Percentiles rank a stretch among this genome's conserved stretches.
These are phyloP conservation scores for Cliona cf. orientalis DNA, from an alignment of 37 sponge, comb jelly and placozoan species.

Conservation along the genomic window DNA sequence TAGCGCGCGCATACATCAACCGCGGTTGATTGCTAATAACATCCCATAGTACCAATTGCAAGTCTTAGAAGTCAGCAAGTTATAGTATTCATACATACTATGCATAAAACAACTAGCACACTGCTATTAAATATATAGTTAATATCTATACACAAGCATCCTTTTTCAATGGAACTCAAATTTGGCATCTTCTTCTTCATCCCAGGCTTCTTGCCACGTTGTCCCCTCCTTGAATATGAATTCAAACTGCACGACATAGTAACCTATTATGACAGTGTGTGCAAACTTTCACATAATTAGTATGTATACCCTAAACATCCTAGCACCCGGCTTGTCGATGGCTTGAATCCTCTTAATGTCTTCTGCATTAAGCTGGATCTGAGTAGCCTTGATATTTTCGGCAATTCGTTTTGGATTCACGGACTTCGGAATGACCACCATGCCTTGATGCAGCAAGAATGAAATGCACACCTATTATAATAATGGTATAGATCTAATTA, in stretches of 20 bases:
- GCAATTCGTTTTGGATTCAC: slow-evolving; percentile 67
- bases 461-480: slow-evolving; percentile 56
- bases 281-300: too few species aligned
- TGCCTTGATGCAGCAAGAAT: slow-evolving; percentile 66
- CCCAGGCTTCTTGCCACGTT: slow-evolving; percentile 45
- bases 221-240: background rate
- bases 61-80: background rate
- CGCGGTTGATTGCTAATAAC: background rate
- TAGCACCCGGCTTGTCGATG: too few species aligned
- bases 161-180: background rate
- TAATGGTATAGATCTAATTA: background rate
- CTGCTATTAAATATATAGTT: background rate
- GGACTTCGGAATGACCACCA: slow-evolving; percentile 86
- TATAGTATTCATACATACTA: background rate
- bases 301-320: too few species aligned
- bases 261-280: too few species aligned
- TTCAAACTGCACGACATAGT: slow-evolving; percentile 21
- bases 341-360: slow-evolving; percentile 74
- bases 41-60: background rate
- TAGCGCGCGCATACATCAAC: background rate
- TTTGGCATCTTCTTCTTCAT: slow-evolving; percentile 24
- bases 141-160: background rate
- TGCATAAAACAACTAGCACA: background rate
- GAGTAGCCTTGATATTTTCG: slow-evolving; percentile 74
- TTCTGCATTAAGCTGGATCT: slow-evolving; percentile 69